phyloP scores from a whole-genome alignment of 1,140 invertebrate genomes.

The Berghia stephanieae region DNA sequence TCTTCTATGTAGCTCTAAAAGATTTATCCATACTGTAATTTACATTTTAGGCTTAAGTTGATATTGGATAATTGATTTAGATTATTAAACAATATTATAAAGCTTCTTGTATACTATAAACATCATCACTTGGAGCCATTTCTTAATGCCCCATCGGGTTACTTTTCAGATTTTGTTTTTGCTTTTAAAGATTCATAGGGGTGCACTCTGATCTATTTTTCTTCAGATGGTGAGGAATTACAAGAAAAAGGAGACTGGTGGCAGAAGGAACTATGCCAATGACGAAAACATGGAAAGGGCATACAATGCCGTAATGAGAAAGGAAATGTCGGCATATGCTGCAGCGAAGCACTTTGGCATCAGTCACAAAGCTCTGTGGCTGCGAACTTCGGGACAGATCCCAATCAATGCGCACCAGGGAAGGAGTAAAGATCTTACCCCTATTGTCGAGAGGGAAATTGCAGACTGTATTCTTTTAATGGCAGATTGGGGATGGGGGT shows the following conservation, averaged over 20 bases:
- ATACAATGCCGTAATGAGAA: slow-evolving; percentile 9
- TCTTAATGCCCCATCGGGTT: no score
- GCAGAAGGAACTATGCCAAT: not conserved
- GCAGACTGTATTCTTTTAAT: slow-evolving; percentile 17
- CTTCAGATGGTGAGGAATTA: slow-evolving; percentile 13
- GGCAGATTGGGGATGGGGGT: slow-evolving; percentile 30
- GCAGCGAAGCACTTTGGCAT: slow-evolving; percentile 25
- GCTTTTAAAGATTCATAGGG: no score
- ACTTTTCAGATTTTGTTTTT: no score
- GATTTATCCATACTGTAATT: no score
- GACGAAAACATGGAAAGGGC: not conserved
- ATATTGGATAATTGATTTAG: no score
- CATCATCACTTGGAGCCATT: no score
- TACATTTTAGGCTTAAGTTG: no score
- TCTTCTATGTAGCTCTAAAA: no score
- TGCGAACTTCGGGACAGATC: slow-evolving; percentile 8
- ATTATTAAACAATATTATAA: no score
- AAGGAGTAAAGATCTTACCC: not conserved
- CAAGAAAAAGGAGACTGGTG: slow-evolving; percentile 11
- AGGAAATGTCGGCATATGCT: slow-evolving; percentile 3
- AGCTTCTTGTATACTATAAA: no score
- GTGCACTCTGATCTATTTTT: not conserved
- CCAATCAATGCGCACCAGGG: slow-evolving; percentile 11
- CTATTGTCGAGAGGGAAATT: not conserved
- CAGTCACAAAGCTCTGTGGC: slow-evolving; percentile 7